phyloP scores from a whole-genome alignment of 2,113 vertebrate genomes.

The Amblyornis subalaris region DNA sequence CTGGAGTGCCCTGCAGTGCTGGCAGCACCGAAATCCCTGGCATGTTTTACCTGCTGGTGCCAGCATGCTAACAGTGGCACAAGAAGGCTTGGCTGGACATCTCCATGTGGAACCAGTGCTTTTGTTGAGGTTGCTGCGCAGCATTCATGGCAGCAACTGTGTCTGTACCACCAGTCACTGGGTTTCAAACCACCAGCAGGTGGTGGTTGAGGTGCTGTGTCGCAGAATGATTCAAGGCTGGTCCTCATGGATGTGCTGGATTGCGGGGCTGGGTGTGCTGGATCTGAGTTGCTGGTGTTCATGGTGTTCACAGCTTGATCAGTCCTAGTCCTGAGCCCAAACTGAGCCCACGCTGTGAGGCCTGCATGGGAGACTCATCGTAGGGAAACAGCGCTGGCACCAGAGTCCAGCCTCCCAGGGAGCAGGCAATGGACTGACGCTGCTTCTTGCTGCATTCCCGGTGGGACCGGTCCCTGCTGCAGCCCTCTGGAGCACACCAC shows the following conservation, averaged over 20 bases:
- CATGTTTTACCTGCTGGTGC: background rate
- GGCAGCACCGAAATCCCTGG: background rate
- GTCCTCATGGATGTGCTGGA: background rate
- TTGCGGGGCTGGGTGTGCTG: background rate
- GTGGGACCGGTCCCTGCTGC: background rate
- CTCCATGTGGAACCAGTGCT: rapidly evolving
- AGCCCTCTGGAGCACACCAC: background rate
- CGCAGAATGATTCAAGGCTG: rapidly evolving
- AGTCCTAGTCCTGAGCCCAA: background rate
- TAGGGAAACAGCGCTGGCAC: background rate
- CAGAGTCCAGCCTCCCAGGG: background rate
- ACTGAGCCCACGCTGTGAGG: background rate
- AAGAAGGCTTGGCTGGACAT: background rate
- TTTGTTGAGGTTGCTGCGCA: background rate
- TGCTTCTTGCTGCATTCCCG: background rate
- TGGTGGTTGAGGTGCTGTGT: background rate
- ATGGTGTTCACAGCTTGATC: background rate
- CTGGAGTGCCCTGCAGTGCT: background rate
- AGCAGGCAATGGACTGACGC: rapidly evolving
- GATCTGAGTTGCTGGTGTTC: background rate
- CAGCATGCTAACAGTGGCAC: rapidly evolving
- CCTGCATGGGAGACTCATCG: rapidly evolving
- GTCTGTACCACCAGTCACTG: background rate
- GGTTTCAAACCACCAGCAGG: background rate
- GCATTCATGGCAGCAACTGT: background rate